Evolutionary conservation across 2,113 vertebrate species (phyloP).

Genomic region (Paratilapia polleni): DNA sequence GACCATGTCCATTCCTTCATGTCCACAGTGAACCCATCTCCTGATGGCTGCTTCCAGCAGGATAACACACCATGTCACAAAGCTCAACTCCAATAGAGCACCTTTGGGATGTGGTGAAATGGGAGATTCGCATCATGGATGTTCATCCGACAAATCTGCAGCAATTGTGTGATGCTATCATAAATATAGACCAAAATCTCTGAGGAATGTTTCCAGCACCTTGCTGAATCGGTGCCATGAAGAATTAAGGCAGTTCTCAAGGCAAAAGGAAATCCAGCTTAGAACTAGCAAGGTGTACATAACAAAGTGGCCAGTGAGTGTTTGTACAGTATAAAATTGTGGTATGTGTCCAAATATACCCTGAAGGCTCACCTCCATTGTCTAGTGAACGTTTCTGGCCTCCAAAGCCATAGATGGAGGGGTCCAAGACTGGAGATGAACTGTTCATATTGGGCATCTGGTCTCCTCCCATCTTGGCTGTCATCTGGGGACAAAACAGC

Average conservation of each 20-base stretch:
- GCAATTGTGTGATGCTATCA: not conserved
- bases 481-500: slow-evolving; percentile 84
- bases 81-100: no score
- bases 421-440: slow-evolving; percentile 90
- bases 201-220: not conserved
- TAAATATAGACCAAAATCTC: not conserved
- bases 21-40: no score
- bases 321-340: not conserved
- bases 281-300: not conserved
- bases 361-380: slow-evolving; percentile 87
- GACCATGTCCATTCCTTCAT: no score
- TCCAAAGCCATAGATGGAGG: slow-evolving; percentile 91
- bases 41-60: no score
- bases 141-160: not conserved
- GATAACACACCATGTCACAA: no score
- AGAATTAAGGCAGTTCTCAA: not conserved
- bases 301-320: not conserved
- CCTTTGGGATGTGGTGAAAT: not conserved
- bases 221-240: not conserved
- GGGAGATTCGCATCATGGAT: not conserved
- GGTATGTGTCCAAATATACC: fast-evolving
- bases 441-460: slow-evolving; percentile 95
- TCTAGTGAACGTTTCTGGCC: slow-evolving; percentile 93
- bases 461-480: slow-evolving; percentile 94
- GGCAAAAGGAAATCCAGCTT: not conserved